These are phyloP conservation scores for Urocynchramus pylzowi DNA, from an alignment of 2,113 vertebrate genomes.

Conservation along the genomic window DNA sequence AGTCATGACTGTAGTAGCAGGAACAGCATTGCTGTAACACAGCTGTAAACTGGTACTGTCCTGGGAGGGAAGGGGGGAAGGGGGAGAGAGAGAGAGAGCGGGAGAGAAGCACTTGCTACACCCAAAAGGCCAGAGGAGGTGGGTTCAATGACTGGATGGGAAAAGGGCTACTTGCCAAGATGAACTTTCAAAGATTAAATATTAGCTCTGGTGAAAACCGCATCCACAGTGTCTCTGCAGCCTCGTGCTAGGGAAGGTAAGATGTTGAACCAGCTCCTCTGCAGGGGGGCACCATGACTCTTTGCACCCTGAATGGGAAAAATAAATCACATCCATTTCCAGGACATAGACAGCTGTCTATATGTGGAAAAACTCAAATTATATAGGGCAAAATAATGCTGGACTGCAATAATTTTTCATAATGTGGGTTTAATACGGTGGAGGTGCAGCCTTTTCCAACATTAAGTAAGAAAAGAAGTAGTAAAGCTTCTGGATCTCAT, in stretches of 20 bases:
- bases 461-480: not conserved
- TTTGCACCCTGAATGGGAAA: not conserved
- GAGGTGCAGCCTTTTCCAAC: not conserved
- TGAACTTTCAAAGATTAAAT: not conserved
- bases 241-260: fast-evolving
- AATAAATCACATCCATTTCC: not conserved
- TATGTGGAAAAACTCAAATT: not conserved
- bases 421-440: not conserved
- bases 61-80: not conserved
- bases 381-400: not conserved
- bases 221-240: fast-evolving
- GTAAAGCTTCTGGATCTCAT: not conserved
- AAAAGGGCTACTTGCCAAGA: not conserved
- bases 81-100: no score
- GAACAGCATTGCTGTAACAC: not conserved
- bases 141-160: not conserved
- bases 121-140: not conserved
- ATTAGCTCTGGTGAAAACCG: not conserved
- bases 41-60: not conserved
- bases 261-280: not conserved
- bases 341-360: not conserved
- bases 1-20: not conserved
- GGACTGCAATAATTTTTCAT: not conserved
- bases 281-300: not conserved
- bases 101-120: not conserved